phyloP scores from a whole-genome alignment of 2,888 invertebrate species.

The Dorcus parallelipipedus region DNA sequence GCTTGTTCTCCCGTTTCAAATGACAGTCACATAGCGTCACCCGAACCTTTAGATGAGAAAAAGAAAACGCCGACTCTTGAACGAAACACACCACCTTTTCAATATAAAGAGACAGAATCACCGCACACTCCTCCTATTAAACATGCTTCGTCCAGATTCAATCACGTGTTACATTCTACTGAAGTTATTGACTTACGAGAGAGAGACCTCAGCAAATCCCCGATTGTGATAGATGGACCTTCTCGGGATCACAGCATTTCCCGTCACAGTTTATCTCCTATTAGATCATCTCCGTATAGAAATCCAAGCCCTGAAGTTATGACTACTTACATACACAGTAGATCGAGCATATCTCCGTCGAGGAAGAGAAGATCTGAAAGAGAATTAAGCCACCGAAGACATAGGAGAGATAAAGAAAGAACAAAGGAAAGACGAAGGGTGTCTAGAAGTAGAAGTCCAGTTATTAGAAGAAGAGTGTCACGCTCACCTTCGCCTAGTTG shows the following conservation, averaged over 20 bases:
- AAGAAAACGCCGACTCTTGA: conserved; percentile 32
- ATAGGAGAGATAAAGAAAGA: conserved; percentile 48
- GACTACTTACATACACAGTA: conserved; percentile 27
- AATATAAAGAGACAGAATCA: conserved; percentile 49
- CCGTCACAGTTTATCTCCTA: conserved; percentile 28
- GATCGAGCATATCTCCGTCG: conserved; percentile 41
- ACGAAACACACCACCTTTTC: conserved; percentile 15
- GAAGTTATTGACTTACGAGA: conserved; percentile 28
- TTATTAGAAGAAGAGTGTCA: conserved; percentile 53
- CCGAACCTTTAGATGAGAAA: conserved; percentile 35
- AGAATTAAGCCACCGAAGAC: conserved; percentile 48
- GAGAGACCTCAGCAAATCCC: conserved; percentile 26
- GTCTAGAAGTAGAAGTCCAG: conserved; percentile 60
- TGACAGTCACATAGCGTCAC: conserved; percentile 46
- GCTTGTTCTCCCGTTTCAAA: conserved; percentile 49
- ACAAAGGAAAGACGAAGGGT: conserved; percentile 51
- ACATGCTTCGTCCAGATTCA: conserved; percentile 2
- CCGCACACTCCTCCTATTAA: conserved; percentile 64
- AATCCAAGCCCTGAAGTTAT: conserved; percentile 42
- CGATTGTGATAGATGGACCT: conserved; percentile 35
- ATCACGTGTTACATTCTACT: conserved; percentile 12
- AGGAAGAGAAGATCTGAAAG: conserved; percentile 47
- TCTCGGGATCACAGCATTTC: conserved; percentile 17
- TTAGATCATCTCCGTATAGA: conserved; percentile 40
- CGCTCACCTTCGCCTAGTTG: conserved; percentile 49